Percentiles rank a stretch among this genome's conserved stretches.
These are phyloP conservation scores for Helicoverpa zea DNA, from an alignment of 1,140 invertebrate species.

Conservation along the genomic window DNA sequence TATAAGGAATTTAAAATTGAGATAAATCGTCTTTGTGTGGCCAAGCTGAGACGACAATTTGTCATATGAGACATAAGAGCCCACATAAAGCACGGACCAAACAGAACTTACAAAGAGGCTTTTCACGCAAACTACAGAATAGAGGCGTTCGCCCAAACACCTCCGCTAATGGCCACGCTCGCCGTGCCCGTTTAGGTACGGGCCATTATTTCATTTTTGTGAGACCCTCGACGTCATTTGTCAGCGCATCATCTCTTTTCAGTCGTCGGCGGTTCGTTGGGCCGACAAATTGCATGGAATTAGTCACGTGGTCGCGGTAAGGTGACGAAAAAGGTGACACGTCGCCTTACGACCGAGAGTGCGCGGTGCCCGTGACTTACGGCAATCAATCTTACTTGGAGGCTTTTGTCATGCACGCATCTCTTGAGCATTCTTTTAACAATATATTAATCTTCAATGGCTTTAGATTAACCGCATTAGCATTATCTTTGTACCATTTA, in stretches of 20 bases:
- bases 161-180: conserved; percentile 82
- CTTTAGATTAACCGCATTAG: conserved; percentile 60
- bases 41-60: conserved; percentile 74
- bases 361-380: conserved; percentile 89
- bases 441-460: conserved; percentile 86
- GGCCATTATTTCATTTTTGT: conserved; percentile 86
- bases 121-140: conserved; percentile 84
- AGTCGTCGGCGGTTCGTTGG: conserved; percentile 78
- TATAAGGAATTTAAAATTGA: conserved; percentile 69
- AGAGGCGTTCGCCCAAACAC: conserved; percentile 84
- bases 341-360: conserved; percentile 67
- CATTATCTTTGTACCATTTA: conserved; percentile 48
- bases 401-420: conserved; percentile 75
- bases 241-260: conserved; percentile 85
- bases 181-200: conserved; percentile 79
- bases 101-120: conserved; percentile 84
- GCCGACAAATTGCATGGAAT: conserved; percentile 84
- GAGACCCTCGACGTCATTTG: conserved; percentile 83
- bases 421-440: conserved; percentile 61
- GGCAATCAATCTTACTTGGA: conserved; percentile 80
- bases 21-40: conserved; percentile 77
- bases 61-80: conserved; percentile 82
- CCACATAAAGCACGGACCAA: conserved; percentile 82
- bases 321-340: conserved; percentile 86
- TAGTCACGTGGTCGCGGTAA: conserved; percentile 82